A percentile compares a stretch with the other conserved stretches of the same genome.
These are phyloP conservation scores for Furcifer pardalis DNA, from an alignment of 2,797 vertebrate genomes.

Conservation along the genomic window DNA sequence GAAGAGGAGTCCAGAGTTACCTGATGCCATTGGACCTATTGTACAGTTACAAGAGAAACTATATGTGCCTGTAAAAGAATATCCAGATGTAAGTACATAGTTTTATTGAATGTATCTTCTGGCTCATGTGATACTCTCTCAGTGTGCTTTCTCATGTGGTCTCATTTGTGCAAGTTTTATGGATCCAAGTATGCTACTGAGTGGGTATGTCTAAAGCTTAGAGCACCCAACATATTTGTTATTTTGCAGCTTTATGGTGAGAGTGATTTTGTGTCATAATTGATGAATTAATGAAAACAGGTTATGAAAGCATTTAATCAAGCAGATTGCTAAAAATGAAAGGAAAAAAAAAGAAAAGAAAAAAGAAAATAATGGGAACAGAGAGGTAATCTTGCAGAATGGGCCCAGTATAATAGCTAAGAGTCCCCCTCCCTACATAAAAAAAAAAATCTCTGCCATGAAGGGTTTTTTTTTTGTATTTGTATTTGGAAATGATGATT, in stretches of 20 bases:
- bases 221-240: neutral
- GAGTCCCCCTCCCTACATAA: no score
- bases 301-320: neutral
- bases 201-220: neutral
- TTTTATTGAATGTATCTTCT: conserved; percentile 54
- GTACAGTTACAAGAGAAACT: conserved; percentile 99
- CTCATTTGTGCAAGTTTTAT: neutral
- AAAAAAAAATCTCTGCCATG: no score
- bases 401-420: neutral
- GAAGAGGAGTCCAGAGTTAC: conserved; percentile 93
- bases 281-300: neutral
- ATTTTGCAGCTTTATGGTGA: neutral
- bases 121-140: conserved; percentile 36
- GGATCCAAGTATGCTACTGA: neutral
- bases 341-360: no score
- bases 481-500: neutral
- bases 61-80: conserved; percentile 99
- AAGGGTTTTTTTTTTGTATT: no score
- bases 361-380: no score
- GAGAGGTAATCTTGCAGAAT: no score
- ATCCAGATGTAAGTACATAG: conserved; percentile 92
- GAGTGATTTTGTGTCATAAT: neutral
- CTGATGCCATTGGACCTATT: conserved; percentile 93
- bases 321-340: no score
- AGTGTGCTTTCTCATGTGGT: conserved; percentile 37